Conservation (phyloP, 2,113 vertebrate species). For the Hydrochoerus hydrochaeris region DNA sequence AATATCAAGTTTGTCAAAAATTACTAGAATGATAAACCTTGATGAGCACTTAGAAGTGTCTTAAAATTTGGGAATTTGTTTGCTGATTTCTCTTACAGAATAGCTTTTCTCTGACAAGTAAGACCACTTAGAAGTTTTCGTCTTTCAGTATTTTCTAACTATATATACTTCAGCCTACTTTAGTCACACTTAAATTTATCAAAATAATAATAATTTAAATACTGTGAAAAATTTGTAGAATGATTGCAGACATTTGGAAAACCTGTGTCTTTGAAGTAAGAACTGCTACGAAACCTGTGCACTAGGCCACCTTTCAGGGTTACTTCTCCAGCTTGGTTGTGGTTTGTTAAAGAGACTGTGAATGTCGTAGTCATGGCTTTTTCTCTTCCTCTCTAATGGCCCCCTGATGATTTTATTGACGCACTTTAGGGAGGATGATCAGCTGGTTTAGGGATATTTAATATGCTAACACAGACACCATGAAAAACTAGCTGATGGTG, state of each 20-base stretch:
- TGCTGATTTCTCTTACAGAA: not conserved
- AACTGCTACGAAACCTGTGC: not conserved
- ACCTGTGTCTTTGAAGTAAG: not conserved
- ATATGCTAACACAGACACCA: constrained; percentile 59
- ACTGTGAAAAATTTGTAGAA: not conserved
- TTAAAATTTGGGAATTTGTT: not conserved
- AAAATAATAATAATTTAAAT: not conserved
- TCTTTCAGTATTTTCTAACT: constrained; percentile 14
- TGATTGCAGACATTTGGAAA: not conserved
- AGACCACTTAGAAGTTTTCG: not conserved
- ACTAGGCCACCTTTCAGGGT: not conserved
- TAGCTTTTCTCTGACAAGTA: not conserved
- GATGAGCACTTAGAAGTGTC: not conserved
- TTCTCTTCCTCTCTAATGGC: constrained; percentile 67
- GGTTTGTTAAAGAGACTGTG: constrained; percentile 58
- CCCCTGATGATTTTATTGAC: constrained; percentile 81
- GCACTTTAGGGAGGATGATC: constrained; percentile 72
- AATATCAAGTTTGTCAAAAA: not conserved
- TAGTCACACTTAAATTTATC: not conserved
- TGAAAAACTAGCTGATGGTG: constrained; percentile 29
- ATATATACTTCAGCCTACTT: not conserved
- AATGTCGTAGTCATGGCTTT: constrained; percentile 58
- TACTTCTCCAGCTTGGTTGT: not conserved
- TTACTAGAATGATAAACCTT: not conserved
- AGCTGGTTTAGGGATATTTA: constrained; percentile 74